Percentiles rank a stretch among this genome's conserved stretches.
Conservation (phyloP, 2,113 vertebrate species). For the Pangasianodon gigas region DNA sequence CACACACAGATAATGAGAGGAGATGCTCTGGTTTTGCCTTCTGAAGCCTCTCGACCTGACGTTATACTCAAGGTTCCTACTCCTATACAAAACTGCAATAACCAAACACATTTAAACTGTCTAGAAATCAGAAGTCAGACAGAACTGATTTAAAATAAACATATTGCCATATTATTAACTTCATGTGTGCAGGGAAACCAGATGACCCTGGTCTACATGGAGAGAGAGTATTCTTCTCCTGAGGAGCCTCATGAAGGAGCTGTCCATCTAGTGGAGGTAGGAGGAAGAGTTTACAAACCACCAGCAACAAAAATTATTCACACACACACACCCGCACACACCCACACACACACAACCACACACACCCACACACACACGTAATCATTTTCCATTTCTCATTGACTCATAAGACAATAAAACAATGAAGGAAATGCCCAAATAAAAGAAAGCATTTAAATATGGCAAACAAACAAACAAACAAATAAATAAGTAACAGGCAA, state of each 20-base stretch:
- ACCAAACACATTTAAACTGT: background rate
- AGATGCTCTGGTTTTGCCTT: constrained; percentile 79
- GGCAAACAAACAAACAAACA: background rate
- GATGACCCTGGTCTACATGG: constrained; percentile 91
- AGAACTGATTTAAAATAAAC: background rate
- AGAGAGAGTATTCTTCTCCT: constrained; percentile 77
- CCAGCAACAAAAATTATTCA: background rate
- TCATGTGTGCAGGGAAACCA: constrained; percentile 84
- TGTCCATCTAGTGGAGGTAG: constrained; percentile 90
- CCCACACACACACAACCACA: too few species aligned
- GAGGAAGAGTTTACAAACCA: background rate
- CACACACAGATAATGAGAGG: constrained; percentile 87
- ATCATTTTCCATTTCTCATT: background rate
- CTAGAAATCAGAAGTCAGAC: background rate
- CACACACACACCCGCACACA: background rate
- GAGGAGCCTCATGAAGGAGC: constrained; percentile 77
- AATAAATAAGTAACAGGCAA: background rate
- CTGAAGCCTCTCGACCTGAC: constrained; percentile 81
- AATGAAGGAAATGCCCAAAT: background rate
- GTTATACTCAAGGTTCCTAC: constrained; percentile 85
- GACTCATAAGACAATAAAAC: background rate
- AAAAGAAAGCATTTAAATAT: background rate
- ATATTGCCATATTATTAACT: background rate
- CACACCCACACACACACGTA: background rate
- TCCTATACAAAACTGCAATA: background rate